Conservation (phyloP, 2,888 invertebrate species). For the Endotricha flammealis region DNA sequence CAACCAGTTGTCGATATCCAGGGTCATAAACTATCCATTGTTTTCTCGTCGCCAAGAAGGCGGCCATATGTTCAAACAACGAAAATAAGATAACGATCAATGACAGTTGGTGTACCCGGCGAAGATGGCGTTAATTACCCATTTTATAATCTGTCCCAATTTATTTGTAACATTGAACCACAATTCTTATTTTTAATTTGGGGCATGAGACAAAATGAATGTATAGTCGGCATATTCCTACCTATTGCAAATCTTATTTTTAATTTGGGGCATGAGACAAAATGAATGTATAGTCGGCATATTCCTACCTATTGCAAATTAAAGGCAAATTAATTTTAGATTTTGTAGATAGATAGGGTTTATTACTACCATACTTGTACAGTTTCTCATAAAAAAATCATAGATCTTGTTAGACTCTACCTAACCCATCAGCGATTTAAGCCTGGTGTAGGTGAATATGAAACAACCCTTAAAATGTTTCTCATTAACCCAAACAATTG, state of each 20-base stretch:
- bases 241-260: background rate
- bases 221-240: too few relatives aligned
- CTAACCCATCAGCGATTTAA: too few relatives aligned
- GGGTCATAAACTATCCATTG: slow-evolving; percentile 22
- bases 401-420: too few relatives aligned
- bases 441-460: too few relatives aligned
- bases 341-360: too few relatives aligned
- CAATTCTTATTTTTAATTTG: background rate
- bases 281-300: too few relatives aligned
- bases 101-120: slow-evolving; percentile 46
- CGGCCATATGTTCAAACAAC: slow-evolving; percentile 53
- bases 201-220: too few relatives aligned
- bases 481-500: slow-evolving; percentile 5
- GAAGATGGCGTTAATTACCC: slow-evolving; percentile 32
- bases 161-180: slow-evolving; percentile 13
- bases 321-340: too few relatives aligned
- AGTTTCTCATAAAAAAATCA: too few relatives aligned
- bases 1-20: background rate
- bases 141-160: slow-evolving; percentile 17
- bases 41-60: slow-evolving; percentile 37
- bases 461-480: too few relatives aligned
- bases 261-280: too few relatives aligned
- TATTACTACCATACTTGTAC: too few relatives aligned
- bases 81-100: slow-evolving; percentile 47
- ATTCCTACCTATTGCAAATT: background rate